Percentiles rank a stretch among this genome's conserved stretches.
phyloP scores from a whole-genome alignment of 2,113 vertebrate species.

The Lycocorax pyrrhopterus region DNA sequence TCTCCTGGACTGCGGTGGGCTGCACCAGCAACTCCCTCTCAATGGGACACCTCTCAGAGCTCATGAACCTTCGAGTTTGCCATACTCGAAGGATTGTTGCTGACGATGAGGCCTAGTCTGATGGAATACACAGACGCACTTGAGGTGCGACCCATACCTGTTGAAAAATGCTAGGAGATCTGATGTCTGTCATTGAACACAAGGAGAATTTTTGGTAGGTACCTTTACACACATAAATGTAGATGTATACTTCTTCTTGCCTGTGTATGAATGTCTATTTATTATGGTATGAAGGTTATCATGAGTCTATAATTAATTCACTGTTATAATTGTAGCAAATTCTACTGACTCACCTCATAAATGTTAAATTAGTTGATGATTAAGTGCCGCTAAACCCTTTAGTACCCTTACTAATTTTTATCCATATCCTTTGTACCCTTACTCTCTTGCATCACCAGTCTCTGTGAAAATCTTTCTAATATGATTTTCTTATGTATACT shows the following conservation, averaged over 20 bases:
- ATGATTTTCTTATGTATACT: background rate
- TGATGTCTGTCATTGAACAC: background rate
- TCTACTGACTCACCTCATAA: background rate
- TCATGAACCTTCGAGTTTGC: background rate
- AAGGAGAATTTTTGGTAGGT: background rate
- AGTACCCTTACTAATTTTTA: background rate
- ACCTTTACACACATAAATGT: background rate
- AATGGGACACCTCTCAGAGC: background rate
- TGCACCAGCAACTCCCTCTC: background rate
- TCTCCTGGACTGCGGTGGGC: background rate
- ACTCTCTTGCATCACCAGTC: background rate
- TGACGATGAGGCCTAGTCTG: fast-evolving
- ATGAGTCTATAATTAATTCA: background rate
- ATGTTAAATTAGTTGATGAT: background rate
- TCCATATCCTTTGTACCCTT: background rate
- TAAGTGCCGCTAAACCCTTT: background rate
- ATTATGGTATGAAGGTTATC: background rate
- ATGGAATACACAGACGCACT: background rate
- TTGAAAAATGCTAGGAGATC: background rate
- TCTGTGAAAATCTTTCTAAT: background rate
- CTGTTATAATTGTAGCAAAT: background rate
- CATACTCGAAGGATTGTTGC: fast-evolving
- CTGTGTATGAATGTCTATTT: background rate
- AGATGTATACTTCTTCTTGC: background rate
- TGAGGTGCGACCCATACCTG: background rate